These are phyloP conservation scores for Stylophora pistillata DNA, from an alignment of 64 coral and sea anemone species.

Conservation along the genomic window DNA sequence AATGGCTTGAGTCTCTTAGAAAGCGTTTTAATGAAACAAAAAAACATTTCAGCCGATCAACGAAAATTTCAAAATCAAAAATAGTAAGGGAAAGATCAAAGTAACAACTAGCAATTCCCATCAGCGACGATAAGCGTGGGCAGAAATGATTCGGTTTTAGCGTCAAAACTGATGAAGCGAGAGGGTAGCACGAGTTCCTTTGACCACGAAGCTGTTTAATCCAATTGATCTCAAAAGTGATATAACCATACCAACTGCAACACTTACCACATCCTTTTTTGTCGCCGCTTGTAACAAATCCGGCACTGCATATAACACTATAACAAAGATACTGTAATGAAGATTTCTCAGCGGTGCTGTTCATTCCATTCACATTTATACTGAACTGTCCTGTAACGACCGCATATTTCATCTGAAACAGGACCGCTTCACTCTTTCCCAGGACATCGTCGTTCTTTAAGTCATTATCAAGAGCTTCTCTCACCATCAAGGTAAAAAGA, in stretches of 20 bases:
- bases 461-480: conserved; percentile 1
- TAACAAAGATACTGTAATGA: conserved; percentile 30
- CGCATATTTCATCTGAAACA: conserved; percentile 48
- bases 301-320: conserved; percentile 1
- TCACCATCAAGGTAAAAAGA: conserved; percentile 3
- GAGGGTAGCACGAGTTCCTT: background rate
- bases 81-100: too few species aligned
- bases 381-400: conserved; percentile 29
- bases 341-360: conserved; percentile 32
- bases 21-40: too few species aligned
- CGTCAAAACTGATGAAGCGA: background rate
- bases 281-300: conserved; percentile 31
- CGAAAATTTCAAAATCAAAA: too few species aligned
- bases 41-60: too few species aligned
- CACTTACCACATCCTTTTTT: conserved; percentile 37
- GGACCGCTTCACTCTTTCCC: conserved; percentile 35
- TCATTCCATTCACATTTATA: conserved; percentile 12
- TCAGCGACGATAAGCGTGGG: too few species aligned
- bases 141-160: too few species aligned
- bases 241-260: background rate
- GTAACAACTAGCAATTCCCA: too few species aligned
- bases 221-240: background rate
- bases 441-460: background rate
- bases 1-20: too few species aligned
- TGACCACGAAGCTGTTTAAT: too few species aligned